Base-by-base conservation (phyloP, 2,797 vertebrate species). In the Sebastes oblongus region DNA sequence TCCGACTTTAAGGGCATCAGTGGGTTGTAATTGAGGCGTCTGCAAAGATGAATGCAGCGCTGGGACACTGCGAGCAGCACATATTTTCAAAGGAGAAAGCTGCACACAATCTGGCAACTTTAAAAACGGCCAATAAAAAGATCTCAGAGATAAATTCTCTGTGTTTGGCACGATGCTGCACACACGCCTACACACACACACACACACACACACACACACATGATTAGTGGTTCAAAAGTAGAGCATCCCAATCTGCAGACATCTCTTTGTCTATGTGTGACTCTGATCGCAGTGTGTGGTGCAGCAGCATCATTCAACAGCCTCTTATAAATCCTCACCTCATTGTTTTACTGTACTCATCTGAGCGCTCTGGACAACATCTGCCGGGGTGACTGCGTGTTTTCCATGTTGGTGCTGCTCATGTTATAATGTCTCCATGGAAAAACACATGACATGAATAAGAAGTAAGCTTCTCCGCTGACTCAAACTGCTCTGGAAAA, bases 11-110 rank as follows among this genome's bases (percentile, higher is more conserved):
- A 89, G 84, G 86, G 82, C 74, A 92, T 90, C 89, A 75, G 81
- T 86, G 80, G 88, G 83, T 88, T 90, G 90, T 92, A 93, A 94
- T 84, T 91, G 90, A 94, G 81, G 86, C 67, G 61, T 91, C 90
- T 87, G 85, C 75, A 50, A 55, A 92, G 89, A 93, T 88, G 86
- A 93, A 92, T 78, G 85, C 77, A 81, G 71, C 46, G 13, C 79
- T 84, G 76, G 80, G 90, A 94, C 80, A 86, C 69, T 83, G 88
- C 55, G 46, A 83, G 80, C 77, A 32, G 78, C 68, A 55, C 55
- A 80, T 64, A 65, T 59, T 90, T 93, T 89, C 86, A 92, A 90
- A 92, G 78, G 64, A 66, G 60, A 82, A 81, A 78, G 81, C 89
- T 89, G 85, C 84, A 88, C 81, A 69, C 83, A 93, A 92, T 90